phyloP scores from a whole-genome alignment of 2,797 vertebrate species.

The Myotis findleyi region DNA sequence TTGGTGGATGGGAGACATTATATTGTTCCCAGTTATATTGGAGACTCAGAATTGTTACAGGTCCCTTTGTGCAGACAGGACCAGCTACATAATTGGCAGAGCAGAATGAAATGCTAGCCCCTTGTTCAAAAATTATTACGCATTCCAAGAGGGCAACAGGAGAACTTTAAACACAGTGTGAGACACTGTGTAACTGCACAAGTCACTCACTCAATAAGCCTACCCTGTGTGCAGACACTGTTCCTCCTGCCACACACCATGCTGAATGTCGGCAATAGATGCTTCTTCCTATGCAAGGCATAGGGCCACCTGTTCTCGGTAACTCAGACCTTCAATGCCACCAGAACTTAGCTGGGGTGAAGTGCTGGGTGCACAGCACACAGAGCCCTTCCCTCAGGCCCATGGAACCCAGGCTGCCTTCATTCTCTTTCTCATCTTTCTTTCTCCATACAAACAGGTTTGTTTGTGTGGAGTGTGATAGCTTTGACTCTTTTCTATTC shows the following conservation, averaged over 20 bases:
- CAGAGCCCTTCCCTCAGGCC: neutral
- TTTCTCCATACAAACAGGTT: neutral
- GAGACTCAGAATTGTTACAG: neutral
- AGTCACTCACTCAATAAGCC: neutral
- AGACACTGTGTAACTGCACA: neutral
- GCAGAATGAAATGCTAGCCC: neutral
- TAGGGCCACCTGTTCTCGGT: neutral
- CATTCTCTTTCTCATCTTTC: neutral
- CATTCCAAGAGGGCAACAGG: neutral
- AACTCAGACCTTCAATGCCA: neutral
- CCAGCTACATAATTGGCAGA: neutral
- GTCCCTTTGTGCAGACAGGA: neutral
- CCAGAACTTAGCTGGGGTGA: neutral
- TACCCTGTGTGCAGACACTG: neutral
- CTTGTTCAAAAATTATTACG: slow-evolving; percentile 4
- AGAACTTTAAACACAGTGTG: neutral
- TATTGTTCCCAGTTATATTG: neutral
- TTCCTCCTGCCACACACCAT: no score
- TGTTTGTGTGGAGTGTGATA: neutral
- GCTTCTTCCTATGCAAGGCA: neutral
- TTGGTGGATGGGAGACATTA: neutral
- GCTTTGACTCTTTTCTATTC: neutral
- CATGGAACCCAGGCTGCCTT: neutral
- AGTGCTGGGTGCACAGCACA: neutral
- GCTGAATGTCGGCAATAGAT: neutral